phyloP scores from a whole-genome alignment of 2,797 vertebrate genomes.

The Siniperca obscura region DNA sequence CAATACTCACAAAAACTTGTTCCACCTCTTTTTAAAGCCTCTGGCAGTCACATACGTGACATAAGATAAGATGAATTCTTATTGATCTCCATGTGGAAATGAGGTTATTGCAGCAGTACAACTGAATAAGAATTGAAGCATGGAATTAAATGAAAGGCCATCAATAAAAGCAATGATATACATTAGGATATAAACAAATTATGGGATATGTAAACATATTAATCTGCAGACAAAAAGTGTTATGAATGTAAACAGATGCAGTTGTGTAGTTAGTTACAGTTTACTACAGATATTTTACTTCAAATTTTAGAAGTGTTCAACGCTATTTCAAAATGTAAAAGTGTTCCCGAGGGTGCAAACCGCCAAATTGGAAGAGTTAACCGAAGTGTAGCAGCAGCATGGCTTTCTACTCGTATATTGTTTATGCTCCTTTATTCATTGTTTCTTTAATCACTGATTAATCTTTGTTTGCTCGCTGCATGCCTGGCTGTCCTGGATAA shows the following conservation, averaged over 20 bases:
- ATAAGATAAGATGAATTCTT: not conserved
- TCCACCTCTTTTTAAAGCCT: not conserved
- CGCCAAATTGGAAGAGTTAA: not conserved
- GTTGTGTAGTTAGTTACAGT: not conserved
- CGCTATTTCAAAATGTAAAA: not conserved
- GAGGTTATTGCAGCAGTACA: not conserved
- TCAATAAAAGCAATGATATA: not conserved
- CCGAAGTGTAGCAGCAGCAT: no score
- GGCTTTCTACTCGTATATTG: not conserved
- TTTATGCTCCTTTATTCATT: not conserved
- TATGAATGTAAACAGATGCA: not conserved
- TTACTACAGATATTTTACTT: not conserved
- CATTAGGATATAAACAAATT: not conserved
- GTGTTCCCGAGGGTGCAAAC: not conserved
- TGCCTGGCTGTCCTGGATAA: not conserved
- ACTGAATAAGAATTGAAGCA: not conserved
- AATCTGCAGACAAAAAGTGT: not conserved
- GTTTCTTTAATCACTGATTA: not conserved
- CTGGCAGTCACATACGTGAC: not conserved
- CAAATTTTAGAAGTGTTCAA: no score
- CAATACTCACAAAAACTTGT: not conserved
- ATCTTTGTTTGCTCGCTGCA: not conserved
- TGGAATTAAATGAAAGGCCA: not conserved
- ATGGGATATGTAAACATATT: not conserved
- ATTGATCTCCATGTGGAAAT: not conserved